A percentile compares a stretch with the other conserved stretches of the same genome.
Conservation (phyloP, 2,797 vertebrate genomes). For the Sparidentex hasta region DNA sequence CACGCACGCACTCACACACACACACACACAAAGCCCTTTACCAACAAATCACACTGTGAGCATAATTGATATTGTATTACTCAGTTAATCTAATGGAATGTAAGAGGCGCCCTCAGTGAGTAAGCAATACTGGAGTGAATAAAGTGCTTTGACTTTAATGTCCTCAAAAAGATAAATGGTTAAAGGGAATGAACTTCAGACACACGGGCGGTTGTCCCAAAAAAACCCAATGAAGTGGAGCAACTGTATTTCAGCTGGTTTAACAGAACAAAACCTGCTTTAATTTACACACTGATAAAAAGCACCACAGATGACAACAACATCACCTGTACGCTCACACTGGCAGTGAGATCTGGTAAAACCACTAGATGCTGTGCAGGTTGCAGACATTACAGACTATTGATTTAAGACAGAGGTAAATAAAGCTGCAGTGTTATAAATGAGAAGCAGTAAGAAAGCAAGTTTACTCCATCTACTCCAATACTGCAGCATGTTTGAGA, state of each 20-base stretch:
- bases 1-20: background rate
- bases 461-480: conserved; percentile 13
- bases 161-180: conserved; percentile 57
- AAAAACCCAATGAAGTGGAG: conserved; percentile 5
- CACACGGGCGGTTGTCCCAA: conserved; percentile 23
- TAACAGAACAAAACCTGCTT: conserved; percentile 27
- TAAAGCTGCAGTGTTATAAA: conserved; percentile 19
- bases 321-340: conserved; percentile 11
- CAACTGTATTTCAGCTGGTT: conserved; percentile 34
- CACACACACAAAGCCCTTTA: background rate
- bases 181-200: conserved; percentile 40
- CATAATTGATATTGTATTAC: conserved; percentile 57
- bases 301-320: background rate
- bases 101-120: conserved; percentile 33
- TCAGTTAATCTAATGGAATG: conserved; percentile 59
- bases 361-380: conserved; percentile 1
- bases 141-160: conserved; percentile 50
- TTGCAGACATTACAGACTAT: conserved; percentile 20
- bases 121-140: conserved; percentile 46
- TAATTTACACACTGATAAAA: conserved; percentile 23
- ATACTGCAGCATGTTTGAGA: conserved; percentile 5
- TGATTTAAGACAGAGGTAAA: conserved; percentile 26
- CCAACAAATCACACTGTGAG: conserved; percentile 35
- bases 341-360: background rate
- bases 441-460: conserved; percentile 12